phyloP scores from a whole-genome alignment of 2,797 vertebrate species.

The Austrolebias charrua region DNA sequence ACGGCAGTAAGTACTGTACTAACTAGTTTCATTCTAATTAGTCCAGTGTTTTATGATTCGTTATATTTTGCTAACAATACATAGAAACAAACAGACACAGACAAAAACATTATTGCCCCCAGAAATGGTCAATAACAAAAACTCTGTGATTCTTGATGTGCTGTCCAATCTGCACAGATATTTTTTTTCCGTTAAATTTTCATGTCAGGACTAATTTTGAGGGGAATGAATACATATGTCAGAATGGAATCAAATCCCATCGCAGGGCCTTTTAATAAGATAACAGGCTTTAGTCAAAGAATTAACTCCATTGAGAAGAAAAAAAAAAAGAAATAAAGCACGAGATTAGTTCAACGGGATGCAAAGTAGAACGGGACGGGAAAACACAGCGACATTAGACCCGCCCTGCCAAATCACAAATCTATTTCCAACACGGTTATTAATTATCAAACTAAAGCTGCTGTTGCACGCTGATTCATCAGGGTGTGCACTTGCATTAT shows the following conservation, averaged over 20 bases:
- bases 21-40: too few species aligned
- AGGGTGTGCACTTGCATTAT: slow-evolving; percentile 77
- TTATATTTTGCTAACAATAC: too few species aligned
- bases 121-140: background rate
- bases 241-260: slow-evolving; percentile 80
- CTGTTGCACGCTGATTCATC: slow-evolving; percentile 83
- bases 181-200: slow-evolving; percentile 72
- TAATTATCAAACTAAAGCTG: slow-evolving; percentile 82
- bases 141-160: slow-evolving; percentile 60
- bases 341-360: slow-evolving; percentile 70
- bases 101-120: too few species aligned
- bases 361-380: slow-evolving; percentile 47
- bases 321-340: slow-evolving; percentile 45
- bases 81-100: too few species aligned
- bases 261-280: slow-evolving; percentile 75
- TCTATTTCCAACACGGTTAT: slow-evolving; percentile 81
- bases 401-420: slow-evolving; percentile 79
- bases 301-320: slow-evolving; percentile 73
- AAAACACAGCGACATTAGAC: slow-evolving; percentile 68
- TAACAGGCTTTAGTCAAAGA: slow-evolving; percentile 84
- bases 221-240: slow-evolving; percentile 82
- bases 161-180: slow-evolving; percentile 68
- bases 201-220: slow-evolving; percentile 80
- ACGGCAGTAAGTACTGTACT: too few species aligned
- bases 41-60: too few species aligned